Evolutionary conservation across 2,888 invertebrate genomes (phyloP).

Genomic region (Pristionchus arcanus): DNA sequence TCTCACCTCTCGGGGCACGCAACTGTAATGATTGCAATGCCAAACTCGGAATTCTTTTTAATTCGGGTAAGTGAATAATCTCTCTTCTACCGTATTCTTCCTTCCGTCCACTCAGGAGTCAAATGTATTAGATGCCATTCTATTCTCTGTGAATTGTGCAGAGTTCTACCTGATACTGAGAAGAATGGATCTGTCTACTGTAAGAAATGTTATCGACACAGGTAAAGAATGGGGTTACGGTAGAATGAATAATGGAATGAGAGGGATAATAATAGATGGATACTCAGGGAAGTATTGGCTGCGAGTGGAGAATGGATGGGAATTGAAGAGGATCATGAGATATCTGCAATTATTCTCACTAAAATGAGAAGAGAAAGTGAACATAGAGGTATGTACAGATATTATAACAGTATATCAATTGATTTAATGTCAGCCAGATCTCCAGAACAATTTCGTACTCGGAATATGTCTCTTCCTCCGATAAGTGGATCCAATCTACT

Average conservation of each 20-base stretch:
- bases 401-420: not conserved
- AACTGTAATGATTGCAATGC: too few relatives aligned
- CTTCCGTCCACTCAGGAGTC: too few relatives aligned
- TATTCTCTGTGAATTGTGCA: not conserved
- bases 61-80: too few relatives aligned
- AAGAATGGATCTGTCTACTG: not conserved
- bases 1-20: too few relatives aligned
- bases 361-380: too few relatives aligned
- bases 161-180: not conserved
- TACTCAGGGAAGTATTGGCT: too few relatives aligned
- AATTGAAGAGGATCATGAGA: too few relatives aligned
- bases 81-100: too few relatives aligned
- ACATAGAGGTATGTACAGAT: too few relatives aligned
- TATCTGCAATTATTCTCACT: too few relatives aligned
- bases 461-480: slow-evolving; percentile 13
- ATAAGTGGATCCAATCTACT: slow-evolving; percentile 2
- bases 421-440: not conserved
- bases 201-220: slow-evolving; percentile 15
- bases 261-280: not conserved
- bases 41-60: too few relatives aligned
- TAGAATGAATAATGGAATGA: not conserved
- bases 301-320: too few relatives aligned
- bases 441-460: not conserved
- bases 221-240: not conserved
- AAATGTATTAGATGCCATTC: not conserved